These are phyloP conservation scores for Thomomys bottae DNA, from an alignment of 2,113 vertebrate species.

Conservation along the genomic window DNA sequence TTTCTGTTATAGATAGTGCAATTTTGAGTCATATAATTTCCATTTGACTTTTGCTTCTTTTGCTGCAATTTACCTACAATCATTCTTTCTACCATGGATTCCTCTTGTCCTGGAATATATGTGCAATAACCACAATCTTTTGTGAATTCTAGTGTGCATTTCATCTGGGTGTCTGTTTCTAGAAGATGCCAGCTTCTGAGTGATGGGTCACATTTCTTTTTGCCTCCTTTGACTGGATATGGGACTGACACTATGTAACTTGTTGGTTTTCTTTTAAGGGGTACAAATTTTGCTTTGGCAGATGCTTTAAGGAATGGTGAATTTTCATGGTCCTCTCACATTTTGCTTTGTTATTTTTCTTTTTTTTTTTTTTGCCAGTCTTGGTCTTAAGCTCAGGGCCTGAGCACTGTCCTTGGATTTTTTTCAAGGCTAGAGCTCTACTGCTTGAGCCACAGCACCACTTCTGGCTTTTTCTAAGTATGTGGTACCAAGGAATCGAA, in stretches of 20 bases:
- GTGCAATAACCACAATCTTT: not conserved
- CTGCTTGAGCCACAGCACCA: too few species aligned
- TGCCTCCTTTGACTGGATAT: not conserved
- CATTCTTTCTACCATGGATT: not conserved
- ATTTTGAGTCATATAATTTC: not conserved
- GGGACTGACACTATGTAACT: not conserved
- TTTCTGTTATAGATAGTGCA: not conserved
- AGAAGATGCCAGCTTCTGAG: not conserved
- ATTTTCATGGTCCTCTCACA: not conserved
- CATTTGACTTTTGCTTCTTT: constrained; percentile 7
- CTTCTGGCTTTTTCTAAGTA: too few species aligned
- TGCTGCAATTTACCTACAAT: not conserved
- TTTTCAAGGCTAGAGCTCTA: too few species aligned
- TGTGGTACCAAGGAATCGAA: too few species aligned
- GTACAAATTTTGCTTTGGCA: not conserved
- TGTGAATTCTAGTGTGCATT: not conserved
- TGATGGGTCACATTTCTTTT: not conserved
- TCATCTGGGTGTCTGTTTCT: not conserved
- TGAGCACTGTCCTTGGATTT: too few species aligned
- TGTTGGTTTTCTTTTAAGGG: not conserved
- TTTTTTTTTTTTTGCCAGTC: too few species aligned
- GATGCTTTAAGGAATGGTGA: not conserved
- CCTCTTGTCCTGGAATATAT: not conserved
- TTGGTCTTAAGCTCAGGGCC: too few species aligned
- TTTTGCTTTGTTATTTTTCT: constrained; percentile 5